Conservation (phyloP, 2,113 vertebrate species). For the Glaucomys volans region DNA sequence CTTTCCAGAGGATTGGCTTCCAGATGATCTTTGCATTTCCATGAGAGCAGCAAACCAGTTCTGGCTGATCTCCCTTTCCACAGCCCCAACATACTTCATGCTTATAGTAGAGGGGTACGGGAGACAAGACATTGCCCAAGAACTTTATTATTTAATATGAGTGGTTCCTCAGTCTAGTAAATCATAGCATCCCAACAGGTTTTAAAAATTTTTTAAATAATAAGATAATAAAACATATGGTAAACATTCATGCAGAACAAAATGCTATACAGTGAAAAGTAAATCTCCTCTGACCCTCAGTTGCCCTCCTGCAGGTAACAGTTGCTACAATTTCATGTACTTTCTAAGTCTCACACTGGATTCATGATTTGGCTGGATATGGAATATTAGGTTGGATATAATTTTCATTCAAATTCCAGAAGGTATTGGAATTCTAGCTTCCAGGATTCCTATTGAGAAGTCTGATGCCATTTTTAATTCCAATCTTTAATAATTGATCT, state of each 20-base stretch:
- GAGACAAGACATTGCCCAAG: not conserved
- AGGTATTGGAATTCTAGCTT: not conserved
- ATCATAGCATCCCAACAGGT: not conserved
- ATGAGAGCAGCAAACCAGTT: not conserved
- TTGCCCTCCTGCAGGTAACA: not conserved
- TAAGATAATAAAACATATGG: not conserved
- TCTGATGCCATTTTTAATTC: conserved; percentile 18
- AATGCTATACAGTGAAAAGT: not conserved
- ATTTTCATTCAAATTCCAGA: not conserved
- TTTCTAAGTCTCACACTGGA: not conserved
- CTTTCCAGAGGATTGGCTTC: not conserved
- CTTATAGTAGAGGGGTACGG: fast-evolving
- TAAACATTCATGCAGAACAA: conserved; percentile 1
- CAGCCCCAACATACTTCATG: not conserved
- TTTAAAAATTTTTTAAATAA: not conserved
- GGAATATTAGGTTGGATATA: not conserved
- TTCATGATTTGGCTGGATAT: not conserved
- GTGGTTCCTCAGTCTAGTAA: not conserved
- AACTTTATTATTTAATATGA: not conserved
- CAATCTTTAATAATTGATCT: not conserved
- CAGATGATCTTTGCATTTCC: not conserved
- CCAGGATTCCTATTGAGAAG: not conserved
- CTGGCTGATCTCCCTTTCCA: not conserved
- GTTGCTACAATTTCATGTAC: not conserved
- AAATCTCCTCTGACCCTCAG: not conserved